Base-by-base conservation (phyloP, 2,888 invertebrate genomes). In the Cheiracanthium punctorium region DNA sequence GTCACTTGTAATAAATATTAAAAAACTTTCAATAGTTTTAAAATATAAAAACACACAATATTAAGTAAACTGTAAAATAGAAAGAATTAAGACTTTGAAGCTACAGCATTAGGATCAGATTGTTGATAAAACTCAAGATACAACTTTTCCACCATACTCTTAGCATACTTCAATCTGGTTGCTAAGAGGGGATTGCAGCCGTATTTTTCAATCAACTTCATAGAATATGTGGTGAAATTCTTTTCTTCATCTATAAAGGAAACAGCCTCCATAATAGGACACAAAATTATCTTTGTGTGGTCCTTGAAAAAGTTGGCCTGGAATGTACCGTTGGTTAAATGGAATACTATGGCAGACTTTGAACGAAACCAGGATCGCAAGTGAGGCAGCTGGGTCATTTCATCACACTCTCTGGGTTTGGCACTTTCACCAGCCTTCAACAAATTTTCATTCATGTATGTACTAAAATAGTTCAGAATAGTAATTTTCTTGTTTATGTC, bases 301-400 rank as follows among this genome's bases (percentile, higher is more conserved):
- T 99, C 99, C 81, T 93, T 92, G 92, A 96, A 96, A 93, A 98
- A 98, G 92, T 98, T 98, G 77, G 98, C 95, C 97, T 98, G 93
- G 85, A 93, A 93, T 0, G 98, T 98, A 90, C 99, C 99, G 92
- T 99, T 99, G 79, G 97, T 98, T 80, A 99, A 94, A 91, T 98
- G 97, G 95, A 99, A 96, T 33, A 99, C 96, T 87, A 99, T 99
- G n/a, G 98, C 98, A 86, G 96, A 95, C 12, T 96, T 95, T 17
- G 99, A 98, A 87, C 99, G 94, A 92, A 98, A 98, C 99, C 99
- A 99, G 88, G 97, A 96, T 91, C 97, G 95, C 90, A 99, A 93
- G 93, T 97, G 97, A 0, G 99, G 99, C 91, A 98, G 94, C 90
- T 99, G 94, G 7, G 97, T 96, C 91, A 99, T 93, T 28, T 96